Base-by-base conservation (phyloP, 2,113 vertebrate genomes). In the Centropristis striata region DNA sequence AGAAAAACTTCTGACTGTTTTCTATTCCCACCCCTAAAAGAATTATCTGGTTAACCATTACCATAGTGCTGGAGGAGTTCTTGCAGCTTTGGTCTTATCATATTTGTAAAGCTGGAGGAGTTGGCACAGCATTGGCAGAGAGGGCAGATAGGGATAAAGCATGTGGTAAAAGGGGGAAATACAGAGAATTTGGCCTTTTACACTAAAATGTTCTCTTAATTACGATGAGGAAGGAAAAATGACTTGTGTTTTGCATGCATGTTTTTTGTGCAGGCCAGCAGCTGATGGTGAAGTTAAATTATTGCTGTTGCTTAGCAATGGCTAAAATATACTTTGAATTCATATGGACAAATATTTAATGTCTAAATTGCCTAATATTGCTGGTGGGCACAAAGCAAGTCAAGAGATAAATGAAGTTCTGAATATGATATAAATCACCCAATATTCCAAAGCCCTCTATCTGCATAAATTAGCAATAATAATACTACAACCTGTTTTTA, bases 21-120 rank as follows among this genome's bases (percentile, higher is more conserved):
- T 90, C 85, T 89, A 69, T 92, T 93, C 90, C 92, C 93, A 88
- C 92, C 92, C 89, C 88, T 86, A 88, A 85, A 83, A 75, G 78
- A 90, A 93, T 94, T 95, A 95, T 95, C 94, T 93, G 91, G 94
- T 95, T 95, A 95, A 95, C 87, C 93, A 96, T 95, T 95, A 94
- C 88, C 91, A 55, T 49, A 65, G 70, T 69, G 83, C 84, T 85
- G 90, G 83, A 73, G 88, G 92, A 91, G 92, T 92, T 92, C 84
- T 85, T 89, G 90, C 77, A 86, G 87, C 85, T 83, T 61, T 66
- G 73, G 82, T 81, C 94, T 96, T 96, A 96, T 96, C 95, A 88
- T 94, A 88, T 95, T 95, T 95, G 89, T 90, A 90, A 94, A 95
- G 95, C 93, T 91, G 95, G 92, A 90, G 91, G 86, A 92, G 82